Conservation (phyloP, 2,888 invertebrate species). For the Cataglyphis albicans region DNA sequence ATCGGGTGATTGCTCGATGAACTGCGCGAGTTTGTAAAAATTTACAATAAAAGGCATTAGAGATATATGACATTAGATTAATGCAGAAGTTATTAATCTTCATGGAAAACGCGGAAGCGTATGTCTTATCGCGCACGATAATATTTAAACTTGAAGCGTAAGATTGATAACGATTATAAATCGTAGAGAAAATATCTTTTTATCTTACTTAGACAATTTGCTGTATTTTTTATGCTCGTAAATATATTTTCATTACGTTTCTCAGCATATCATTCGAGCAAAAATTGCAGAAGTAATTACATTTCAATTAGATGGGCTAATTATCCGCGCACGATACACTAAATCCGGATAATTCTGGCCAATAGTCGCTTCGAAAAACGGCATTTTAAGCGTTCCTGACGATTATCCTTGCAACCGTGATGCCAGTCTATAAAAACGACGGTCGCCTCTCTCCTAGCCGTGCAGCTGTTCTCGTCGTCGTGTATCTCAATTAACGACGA, state of each 20-base stretch:
- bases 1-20: conserved; percentile 9
- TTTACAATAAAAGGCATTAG: neutral
- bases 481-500: conserved; percentile 68
- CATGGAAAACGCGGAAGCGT: neutral
- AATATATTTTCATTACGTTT: neutral
- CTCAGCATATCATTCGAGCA: neutral
- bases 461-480: conserved; percentile 63
- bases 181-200: neutral
- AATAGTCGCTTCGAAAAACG: conserved; percentile 5
- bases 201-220: neutral
- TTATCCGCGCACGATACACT: conserved; percentile 1
- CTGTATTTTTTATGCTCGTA: neutral
- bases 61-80: neutral
- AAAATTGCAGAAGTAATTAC: neutral
- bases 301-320: conserved; percentile 21
- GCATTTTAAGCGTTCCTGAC: conserved; percentile 40
- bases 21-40: neutral
- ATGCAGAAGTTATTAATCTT: neutral
- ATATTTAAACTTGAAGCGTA: neutral
- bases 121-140: neutral
- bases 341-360: conserved; percentile 5
- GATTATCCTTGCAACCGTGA: conserved; percentile 25
- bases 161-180: neutral
- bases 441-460: conserved; percentile 5
- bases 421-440: conserved; percentile 38